phyloP scores from a whole-genome alignment of 2,888 invertebrate species.

The Harpagoxenus sublaevis region DNA sequence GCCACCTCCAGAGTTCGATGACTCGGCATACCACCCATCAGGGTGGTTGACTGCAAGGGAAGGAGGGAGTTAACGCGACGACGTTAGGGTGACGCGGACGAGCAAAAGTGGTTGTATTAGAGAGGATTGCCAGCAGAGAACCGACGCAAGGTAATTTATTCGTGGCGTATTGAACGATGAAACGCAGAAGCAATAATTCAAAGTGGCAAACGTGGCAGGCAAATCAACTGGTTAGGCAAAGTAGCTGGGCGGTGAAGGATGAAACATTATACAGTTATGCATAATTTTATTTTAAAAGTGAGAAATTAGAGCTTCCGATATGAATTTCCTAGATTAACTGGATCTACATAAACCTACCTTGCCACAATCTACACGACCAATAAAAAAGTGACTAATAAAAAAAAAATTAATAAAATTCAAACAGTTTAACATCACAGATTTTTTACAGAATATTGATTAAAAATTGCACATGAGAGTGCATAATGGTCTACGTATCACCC shows the following conservation, averaged over 20 bases:
- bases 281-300: neutral
- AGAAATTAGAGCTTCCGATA: neutral
- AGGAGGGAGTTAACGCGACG: slow-evolving; percentile 31
- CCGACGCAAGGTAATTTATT: slow-evolving; percentile 72
- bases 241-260: neutral
- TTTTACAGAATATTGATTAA: neutral
- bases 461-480: neutral
- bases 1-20: slow-evolving; percentile 55
- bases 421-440: neutral
- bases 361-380: neutral
- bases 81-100: slow-evolving; percentile 39
- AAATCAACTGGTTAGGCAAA: slow-evolving; percentile 67
- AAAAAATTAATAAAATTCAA: neutral
- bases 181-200: slow-evolving; percentile 78
- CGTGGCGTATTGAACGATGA: slow-evolving; percentile 72
- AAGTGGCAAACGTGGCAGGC: slow-evolving; percentile 72
- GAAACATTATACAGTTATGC: neutral
- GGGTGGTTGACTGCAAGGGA: slow-evolving; percentile 11
- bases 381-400: neutral
- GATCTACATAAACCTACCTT: neutral
- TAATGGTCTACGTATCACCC: neutral
- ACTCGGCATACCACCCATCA: slow-evolving; percentile 43
- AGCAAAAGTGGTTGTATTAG: slow-evolving; percentile 32
- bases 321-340: neutral
- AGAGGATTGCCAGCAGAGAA: slow-evolving; percentile 39